Evolutionary conservation across 2,888 invertebrate genomes (phyloP), one percentile per base, ranked within the genome.

Genomic region (Schrankia costaestrigalis): DNA sequence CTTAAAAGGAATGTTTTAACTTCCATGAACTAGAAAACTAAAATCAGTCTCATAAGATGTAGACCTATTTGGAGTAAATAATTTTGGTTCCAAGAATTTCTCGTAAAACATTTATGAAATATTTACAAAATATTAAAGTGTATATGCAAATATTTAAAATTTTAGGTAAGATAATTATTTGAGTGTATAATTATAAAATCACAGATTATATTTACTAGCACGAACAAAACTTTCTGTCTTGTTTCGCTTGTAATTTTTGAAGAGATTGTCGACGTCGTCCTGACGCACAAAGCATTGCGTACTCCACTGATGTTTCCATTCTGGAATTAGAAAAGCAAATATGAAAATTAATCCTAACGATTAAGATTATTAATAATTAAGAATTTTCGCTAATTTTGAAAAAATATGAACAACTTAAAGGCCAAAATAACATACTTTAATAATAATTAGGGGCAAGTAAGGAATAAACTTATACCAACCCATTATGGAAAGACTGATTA

Each of bases 221-320:
- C 32, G 78, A 69, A 65, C 86, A 86, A 32, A 76, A 45, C 30
- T 82, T 81, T 26, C 69, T 64, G 25, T 85, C 86, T 45, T 83
- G 82, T 44, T 70, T 78, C 1, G 84, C 82, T 57, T 85, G 85
- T 14, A 86, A 64, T 44, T 75, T 82, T 41, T 86, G 87, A 29
- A 87, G 56, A 0, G 86, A 86, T 40, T 86, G 80, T 6, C 78
- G 70, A 17, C 87, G 76, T 0, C 85, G 66, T 0, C 88, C 87
- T 0, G 87, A 80, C 0, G 89, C 86, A 39, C 89, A 89, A 24
- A 92, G 70, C 86, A 92, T 88, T 0, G 92, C 92, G 47, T 90
- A 90, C 56, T 93, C 92, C 6, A 92, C 90, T 2, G 92, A 91
- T 0, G 88, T 79, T 64, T 93, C 93, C 91, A 93, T 93, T 61